Conservation (phyloP, 2,888 invertebrate genomes). For the Embidobia sp. region DNA sequence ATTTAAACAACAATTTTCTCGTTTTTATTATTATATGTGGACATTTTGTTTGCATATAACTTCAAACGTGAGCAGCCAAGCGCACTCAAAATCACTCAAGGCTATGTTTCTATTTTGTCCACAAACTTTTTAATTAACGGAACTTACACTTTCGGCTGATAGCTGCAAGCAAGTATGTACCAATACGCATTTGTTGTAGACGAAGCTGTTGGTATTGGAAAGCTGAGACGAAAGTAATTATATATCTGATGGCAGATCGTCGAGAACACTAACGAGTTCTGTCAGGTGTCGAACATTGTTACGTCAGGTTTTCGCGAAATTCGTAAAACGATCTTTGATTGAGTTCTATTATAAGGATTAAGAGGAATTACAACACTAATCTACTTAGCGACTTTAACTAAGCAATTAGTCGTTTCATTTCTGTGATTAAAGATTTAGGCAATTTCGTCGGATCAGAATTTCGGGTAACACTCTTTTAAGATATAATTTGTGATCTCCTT, state of each 20-base stretch:
- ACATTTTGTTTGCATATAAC: constrained; percentile 36
- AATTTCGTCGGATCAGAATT: constrained; percentile 37
- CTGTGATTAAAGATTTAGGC: constrained; percentile 36
- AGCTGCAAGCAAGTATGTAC: constrained; percentile 34
- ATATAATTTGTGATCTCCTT: constrained; percentile 23
- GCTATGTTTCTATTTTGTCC: constrained; percentile 38
- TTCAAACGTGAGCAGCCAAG: constrained; percentile 14
- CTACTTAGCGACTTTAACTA: constrained; percentile 42
- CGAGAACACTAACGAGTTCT: constrained; percentile 39
- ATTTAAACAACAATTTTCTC: too few species aligned
- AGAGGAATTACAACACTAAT: constrained; percentile 46
- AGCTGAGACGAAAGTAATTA: constrained; percentile 45
- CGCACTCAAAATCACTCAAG: constrained; percentile 43
- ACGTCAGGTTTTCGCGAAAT: constrained; percentile 29
- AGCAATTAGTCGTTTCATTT: constrained; percentile 48
- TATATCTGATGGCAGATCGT: constrained; percentile 30
- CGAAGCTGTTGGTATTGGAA: constrained; percentile 18
- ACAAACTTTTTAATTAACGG: constrained; percentile 61
- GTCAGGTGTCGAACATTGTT: constrained; percentile 31
- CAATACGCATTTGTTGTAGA: constrained; percentile 38
- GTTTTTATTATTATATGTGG: too few species aligned
- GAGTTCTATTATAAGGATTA: constrained; percentile 42
- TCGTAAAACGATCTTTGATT: constrained; percentile 34
- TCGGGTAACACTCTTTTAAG: constrained; percentile 8
- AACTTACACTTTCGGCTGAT: constrained; percentile 46